A percentile compares a stretch with the other conserved stretches of the same genome.
Evolutionary conservation across 1,140 invertebrate species (phyloP).

Genomic region (Aphidius ervi): DNA sequence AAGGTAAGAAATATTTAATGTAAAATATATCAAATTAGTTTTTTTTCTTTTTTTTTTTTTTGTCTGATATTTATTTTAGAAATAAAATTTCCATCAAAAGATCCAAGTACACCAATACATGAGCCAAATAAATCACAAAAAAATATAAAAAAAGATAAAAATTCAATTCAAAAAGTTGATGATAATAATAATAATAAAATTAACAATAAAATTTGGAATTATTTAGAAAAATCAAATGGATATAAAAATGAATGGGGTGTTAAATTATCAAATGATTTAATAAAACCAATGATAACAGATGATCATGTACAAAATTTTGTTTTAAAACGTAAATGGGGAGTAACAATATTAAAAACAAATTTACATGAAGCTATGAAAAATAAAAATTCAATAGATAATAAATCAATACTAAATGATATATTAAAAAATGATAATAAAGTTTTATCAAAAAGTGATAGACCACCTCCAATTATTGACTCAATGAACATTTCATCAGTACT

Average conservation of each 20-base stretch:
- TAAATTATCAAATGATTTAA: constrained; percentile 26
- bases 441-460: background rate
- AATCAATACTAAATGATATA: background rate
- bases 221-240: background rate
- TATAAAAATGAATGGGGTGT: constrained; percentile 30
- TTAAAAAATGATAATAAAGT: background rate
- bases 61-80: too few species aligned
- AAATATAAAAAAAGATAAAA: constrained; percentile 23
- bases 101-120: too few species aligned
- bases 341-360: constrained; percentile 6
- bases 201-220: background rate
- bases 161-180: constrained; percentile 28
- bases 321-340: constrained; percentile 26
- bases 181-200: background rate
- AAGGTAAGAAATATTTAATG: too few species aligned
- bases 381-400: background rate
- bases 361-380: constrained; percentile 5
- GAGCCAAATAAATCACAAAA: too few species aligned
- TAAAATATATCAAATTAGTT: too few species aligned
- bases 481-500: background rate
- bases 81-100: too few species aligned
- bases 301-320: constrained; percentile 23
- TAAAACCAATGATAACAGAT: constrained; percentile 16
- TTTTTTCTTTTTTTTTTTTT: too few species aligned
- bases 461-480: constrained; percentile 5